Percentiles rank a stretch among this genome's conserved stretches.
Conservation (phyloP, 2,888 invertebrate genomes). For the Dasypolia templi region DNA sequence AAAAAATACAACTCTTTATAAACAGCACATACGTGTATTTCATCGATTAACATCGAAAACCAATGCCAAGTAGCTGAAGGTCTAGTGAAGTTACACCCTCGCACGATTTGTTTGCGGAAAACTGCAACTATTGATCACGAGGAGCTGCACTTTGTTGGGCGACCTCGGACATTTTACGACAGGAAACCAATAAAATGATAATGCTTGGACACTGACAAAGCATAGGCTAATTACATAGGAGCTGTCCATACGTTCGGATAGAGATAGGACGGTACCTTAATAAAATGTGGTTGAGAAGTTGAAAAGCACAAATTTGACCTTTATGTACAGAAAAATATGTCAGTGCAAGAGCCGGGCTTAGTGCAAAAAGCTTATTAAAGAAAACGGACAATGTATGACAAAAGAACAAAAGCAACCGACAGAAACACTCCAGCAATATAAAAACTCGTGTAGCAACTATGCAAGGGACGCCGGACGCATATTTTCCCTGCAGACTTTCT, state of each 20-base stretch:
- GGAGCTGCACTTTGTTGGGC: slow-evolving; percentile 79
- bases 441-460: not conserved
- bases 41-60: slow-evolving; percentile 53
- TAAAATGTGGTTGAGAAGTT: not conserved
- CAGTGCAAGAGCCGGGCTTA: not conserved
- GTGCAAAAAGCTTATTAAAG: not conserved
- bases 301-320: not conserved
- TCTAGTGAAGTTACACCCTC: slow-evolving; percentile 61
- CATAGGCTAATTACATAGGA: slow-evolving; percentile 78
- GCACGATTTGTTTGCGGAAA: slow-evolving; percentile 76
- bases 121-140: slow-evolving; percentile 80
- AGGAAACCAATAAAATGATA: slow-evolving; percentile 88
- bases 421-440: no score
- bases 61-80: slow-evolving; percentile 55
- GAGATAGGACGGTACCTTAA: slow-evolving; percentile 23
- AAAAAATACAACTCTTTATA: not conserved
- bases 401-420: not conserved
- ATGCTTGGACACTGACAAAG: slow-evolving; percentile 84
- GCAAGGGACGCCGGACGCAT: not conserved
- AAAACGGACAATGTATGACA: not conserved
- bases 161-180: slow-evolving; percentile 87
- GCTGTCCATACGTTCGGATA: slow-evolving; percentile 52
- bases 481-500: slow-evolving; percentile 22
- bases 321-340: not conserved
- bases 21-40: slow-evolving; percentile 13